Percentiles rank a stretch among this genome's conserved stretches.
phyloP scores from a whole-genome alignment of 2,113 vertebrate genomes.

The Eubucco bourcierii region DNA sequence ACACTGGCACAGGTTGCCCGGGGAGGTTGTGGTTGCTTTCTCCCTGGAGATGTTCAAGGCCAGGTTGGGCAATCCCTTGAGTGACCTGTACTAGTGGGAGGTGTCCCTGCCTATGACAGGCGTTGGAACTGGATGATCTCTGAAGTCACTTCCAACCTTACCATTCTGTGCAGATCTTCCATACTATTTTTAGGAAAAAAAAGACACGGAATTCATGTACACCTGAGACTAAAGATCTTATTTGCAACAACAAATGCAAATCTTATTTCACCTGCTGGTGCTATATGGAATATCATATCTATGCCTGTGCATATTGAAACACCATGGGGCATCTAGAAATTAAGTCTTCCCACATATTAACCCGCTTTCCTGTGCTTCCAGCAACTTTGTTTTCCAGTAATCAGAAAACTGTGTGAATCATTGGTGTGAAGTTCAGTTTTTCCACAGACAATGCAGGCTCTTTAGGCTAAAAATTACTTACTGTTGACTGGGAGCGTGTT shows the following conservation, averaged over 20 bases:
- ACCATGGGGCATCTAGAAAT: not conserved
- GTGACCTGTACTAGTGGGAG: no score
- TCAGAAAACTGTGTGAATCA: not conserved
- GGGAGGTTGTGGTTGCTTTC: no score
- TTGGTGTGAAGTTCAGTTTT: not conserved
- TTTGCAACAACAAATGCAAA: not conserved
- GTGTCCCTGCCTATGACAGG: no score
- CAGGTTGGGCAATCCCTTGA: no score
- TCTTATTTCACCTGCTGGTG: not conserved
- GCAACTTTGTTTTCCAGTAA: not conserved
- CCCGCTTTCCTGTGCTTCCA: not conserved
- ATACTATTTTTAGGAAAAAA: not conserved
- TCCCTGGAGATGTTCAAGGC: no score
- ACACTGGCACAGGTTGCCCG: no score
- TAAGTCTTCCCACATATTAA: not conserved
- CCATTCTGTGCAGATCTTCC: no score
- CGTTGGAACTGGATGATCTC: no score
- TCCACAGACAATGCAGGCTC: not conserved
- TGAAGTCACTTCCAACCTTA: no score
- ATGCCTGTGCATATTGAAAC: not conserved
- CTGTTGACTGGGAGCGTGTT: not conserved
- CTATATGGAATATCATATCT: not conserved
- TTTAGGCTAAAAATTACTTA: not conserved
- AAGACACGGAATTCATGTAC: not conserved
- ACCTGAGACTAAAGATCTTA: not conserved